Conservation (phyloP, 2,797 vertebrate genomes). For the Peromyscus nudipes region DNA sequence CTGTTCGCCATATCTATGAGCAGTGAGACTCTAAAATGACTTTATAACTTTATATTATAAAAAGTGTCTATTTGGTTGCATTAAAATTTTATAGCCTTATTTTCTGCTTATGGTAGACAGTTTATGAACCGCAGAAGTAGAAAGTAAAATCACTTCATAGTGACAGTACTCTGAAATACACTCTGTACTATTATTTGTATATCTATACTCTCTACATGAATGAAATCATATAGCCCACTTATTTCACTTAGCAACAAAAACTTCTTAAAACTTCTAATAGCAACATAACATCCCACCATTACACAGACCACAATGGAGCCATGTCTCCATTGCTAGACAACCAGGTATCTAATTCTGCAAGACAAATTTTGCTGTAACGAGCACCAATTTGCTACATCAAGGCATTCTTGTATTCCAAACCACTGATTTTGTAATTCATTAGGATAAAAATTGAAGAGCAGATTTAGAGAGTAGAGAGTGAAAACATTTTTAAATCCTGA, state of each 20-base stretch:
- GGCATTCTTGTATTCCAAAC: slow-evolving; percentile 1
- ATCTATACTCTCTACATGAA: not conserved
- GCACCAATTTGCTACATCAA: slow-evolving; percentile 47
- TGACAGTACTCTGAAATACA: slow-evolving; percentile 37
- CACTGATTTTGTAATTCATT: slow-evolving; percentile 50
- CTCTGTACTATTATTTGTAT: not conserved
- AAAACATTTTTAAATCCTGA: not conserved
- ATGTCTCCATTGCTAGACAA: not conserved
- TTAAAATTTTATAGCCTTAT: slow-evolving; percentile 12
- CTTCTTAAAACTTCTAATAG: slow-evolving; percentile 29
- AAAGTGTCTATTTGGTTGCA: slow-evolving; percentile 33
- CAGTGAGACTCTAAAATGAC: not conserved
- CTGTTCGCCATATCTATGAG: not conserved
- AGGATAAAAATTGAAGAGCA: not conserved
- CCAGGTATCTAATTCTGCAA: not conserved
- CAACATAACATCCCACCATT: not conserved
- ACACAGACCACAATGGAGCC: not conserved
- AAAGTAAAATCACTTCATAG: slow-evolving; percentile 48
- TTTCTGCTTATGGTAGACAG: slow-evolving; percentile 16
- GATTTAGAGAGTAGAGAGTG: not conserved
- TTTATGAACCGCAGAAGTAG: slow-evolving; percentile 37
- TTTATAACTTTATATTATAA: not conserved
- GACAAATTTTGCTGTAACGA: slow-evolving; percentile 3
- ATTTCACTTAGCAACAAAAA: slow-evolving; percentile 52
- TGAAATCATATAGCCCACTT: slow-evolving; percentile 3